These are phyloP conservation scores for Lepidonotus clava DNA, from an alignment of 2,888 invertebrate species.

Conservation along the genomic window DNA sequence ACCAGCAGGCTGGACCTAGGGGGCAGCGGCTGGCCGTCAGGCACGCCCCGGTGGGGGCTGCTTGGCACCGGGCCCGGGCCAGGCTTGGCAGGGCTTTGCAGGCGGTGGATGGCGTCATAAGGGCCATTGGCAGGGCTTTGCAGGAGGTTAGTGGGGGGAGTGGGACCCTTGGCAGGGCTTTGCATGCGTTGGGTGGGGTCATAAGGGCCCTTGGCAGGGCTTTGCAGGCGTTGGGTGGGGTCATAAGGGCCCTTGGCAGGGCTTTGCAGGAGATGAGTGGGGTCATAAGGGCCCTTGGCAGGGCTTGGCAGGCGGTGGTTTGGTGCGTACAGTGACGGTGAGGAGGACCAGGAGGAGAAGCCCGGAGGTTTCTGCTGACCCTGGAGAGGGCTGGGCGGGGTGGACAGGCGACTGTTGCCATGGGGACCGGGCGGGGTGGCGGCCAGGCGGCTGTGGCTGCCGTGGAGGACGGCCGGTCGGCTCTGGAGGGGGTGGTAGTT, in stretches of 20 bases:
- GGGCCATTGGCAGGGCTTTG: conserved; percentile 2
- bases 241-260: background rate
- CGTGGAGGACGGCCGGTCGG: background rate
- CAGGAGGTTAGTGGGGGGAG: too few relatives aligned
- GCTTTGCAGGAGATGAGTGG: conserved; percentile 15
- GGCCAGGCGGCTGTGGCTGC: background rate
- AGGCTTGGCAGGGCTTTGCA: background rate
- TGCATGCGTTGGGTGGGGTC: too few relatives aligned
- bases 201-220: too few relatives aligned
- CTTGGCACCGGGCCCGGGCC: background rate
- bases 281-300: too few relatives aligned
- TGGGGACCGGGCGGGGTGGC: background rate
- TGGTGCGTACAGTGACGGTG: background rate
- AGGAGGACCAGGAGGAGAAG: background rate
- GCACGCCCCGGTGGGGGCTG: conserved; percentile 8
- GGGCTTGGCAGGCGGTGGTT: background rate
- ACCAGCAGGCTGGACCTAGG: background rate
- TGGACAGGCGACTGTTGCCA: conserved; percentile 23
- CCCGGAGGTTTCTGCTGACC: too few relatives aligned
- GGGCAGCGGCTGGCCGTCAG: conserved; percentile 16
- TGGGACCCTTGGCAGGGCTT: too few relatives aligned
- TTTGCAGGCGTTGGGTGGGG: background rate
- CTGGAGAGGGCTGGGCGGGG: conserved; percentile 27
- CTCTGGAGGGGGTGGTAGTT: background rate
- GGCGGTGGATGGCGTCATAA: background rate